Evolutionary conservation across 2,113 vertebrate species (phyloP), one percentile per base, ranked within the genome.

Genomic region (Athene noctua): DNA sequence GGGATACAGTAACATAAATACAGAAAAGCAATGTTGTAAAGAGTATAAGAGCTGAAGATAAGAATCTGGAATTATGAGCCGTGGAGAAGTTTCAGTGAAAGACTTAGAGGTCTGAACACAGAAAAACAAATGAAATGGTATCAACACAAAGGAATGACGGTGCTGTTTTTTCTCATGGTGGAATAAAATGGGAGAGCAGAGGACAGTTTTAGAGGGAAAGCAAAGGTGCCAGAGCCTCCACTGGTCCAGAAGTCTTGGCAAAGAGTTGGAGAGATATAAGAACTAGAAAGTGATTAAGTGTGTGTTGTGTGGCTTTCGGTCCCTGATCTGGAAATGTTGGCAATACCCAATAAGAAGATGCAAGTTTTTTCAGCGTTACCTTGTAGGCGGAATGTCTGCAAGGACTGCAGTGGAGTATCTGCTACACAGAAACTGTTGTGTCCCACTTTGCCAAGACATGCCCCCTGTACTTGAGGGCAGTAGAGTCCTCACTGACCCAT

Each of bases 381-480:
- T 44, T 57, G 23, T 23, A 55, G 52, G 47, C 10, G 1, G 51
- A 51, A 27, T 22, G 32, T 20, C 17, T 61, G 32, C n/a, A 51
- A 66, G n/a, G 32, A 18, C 32, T 66, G 59, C n/a, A 42, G 4
- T 46, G 61, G 18, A 34, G 29, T 34, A 40, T 73, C 34, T 74
- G 34, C 46, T 61, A 1, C 1, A 2, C 17, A 67, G 70, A 61
- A 27, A 6, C 17, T 38, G 30, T 40, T 40, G 20, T 52, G 32
- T 93, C 18, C 54, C 9, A 0, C 34, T 78, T 91, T 22, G 11
- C 19, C 46, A 63, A 59, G 47, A 46, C 10, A 13, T 10, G 4
- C 0, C 22, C 9, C 2, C 1, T 51, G 0, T 59, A 19, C 12
- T 44, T 40, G 40, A 57, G 30, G 34, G 47, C 49, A 65, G 16